Conservation (phyloP, 2,888 invertebrate species). For the Osedax frankpressi region DNA sequence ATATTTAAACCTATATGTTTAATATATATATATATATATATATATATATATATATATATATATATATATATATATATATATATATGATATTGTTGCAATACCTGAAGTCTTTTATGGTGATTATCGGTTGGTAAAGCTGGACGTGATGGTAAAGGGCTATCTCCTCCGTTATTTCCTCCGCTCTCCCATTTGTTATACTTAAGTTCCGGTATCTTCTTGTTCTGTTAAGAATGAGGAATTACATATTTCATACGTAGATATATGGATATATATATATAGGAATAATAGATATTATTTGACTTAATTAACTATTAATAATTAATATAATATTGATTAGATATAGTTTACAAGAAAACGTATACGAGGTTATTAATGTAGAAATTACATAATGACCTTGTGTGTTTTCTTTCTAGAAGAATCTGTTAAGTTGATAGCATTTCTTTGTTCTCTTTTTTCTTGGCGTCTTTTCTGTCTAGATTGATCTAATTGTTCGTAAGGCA, state of each 20-base stretch:
- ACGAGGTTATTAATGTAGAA: no score
- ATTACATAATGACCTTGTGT: slow-evolving; percentile 11
- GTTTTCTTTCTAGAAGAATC: slow-evolving; percentile 12
- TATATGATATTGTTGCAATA: no score
- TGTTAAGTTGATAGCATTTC: slow-evolving; percentile 27
- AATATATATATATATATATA: no score
- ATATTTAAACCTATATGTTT: no score
- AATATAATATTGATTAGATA: no score
- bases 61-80: no score
- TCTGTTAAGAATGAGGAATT: slow-evolving; percentile 18
- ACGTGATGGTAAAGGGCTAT: slow-evolving; percentile 18
- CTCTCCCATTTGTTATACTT: slow-evolving; percentile 28
- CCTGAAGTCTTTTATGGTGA: neutral
- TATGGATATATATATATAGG: no score
- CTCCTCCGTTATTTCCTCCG: slow-evolving; percentile 8
- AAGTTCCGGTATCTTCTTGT: slow-evolving; percentile 25
- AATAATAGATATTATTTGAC: no score
- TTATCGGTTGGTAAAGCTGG: neutral
- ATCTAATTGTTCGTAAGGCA: slow-evolving; percentile 21
- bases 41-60: no score
- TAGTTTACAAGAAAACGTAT: no score
- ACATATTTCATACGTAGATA: no score
- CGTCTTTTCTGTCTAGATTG: slow-evolving; percentile 10
- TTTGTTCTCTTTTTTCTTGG: slow-evolving; percentile 15
- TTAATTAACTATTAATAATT: no score